Base-by-base conservation (phyloP, 2,113 vertebrate genomes). In the Salminus brasiliensis region DNA sequence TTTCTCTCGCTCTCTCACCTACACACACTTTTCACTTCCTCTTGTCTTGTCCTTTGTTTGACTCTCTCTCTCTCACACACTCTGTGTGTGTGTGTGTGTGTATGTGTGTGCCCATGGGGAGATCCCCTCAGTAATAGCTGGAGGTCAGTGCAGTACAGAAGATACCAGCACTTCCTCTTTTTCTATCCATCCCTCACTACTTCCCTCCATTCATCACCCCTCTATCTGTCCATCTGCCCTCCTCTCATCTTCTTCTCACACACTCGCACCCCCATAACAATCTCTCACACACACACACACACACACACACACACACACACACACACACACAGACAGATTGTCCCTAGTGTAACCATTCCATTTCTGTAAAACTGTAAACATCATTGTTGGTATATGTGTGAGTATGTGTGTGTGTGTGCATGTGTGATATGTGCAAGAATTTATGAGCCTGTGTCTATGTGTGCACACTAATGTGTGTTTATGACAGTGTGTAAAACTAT, bases 41-140 rank as follows among this genome's bases (percentile, higher is more conserved):
- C n/a, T n/a, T 79, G 67, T 79, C 59, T 75, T 70, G 53, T 76
- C 72, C 81, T 79, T 66, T 81, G 45, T 72, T 66, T 87, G 74
- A 74, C 82, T 79, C 65, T 81, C 59, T 59, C 71, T 36, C 47
- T 52, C 43, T 45, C 4, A 15, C 43, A 45, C 43, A 15, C 13
- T n/a, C n/a, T n/a, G n/a, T n/a, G n/a, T n/a, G n/a, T n/a, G n/a
- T n/a, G n/a, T n/a, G n/a, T n/a, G n/a, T 76, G 80, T 77, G 77
- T 82, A 47, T 73, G 82, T 25, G 60, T 74, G 55, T 72, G 74
- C 60, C 86, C 72, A 45, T 75, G 49, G 82, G 80, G 84, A 81
- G 63, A 79, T 82, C 83, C 79, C 75, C 80, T 78, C 66, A 55
- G 72, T 84, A 83, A 76, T 84, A 55, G 84, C 65, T 45, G 77